Conservation (phyloP, 2,113 vertebrate species). For the Calidris pygmaea region DNA sequence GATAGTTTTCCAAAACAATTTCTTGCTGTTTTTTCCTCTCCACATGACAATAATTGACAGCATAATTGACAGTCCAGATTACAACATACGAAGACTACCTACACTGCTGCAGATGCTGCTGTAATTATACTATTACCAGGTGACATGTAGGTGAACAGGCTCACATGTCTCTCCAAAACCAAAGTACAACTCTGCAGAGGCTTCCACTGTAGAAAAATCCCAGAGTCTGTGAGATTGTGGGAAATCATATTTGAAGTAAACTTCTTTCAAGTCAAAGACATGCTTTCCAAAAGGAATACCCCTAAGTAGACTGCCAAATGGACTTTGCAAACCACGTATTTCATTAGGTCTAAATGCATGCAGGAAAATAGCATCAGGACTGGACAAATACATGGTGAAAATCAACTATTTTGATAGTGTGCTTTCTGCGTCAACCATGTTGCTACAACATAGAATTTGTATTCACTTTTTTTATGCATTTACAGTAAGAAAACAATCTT, state of each 20-base stretch:
- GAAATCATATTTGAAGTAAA: not conserved
- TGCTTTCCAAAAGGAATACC: not conserved
- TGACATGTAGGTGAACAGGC: not conserved
- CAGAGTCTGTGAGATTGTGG: not conserved
- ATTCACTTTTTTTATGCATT: not conserved
- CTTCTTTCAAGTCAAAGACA: not conserved
- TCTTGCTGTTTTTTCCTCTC: not conserved
- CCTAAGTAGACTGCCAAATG: not conserved
- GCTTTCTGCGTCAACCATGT: not conserved
- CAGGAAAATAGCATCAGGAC: not conserved
- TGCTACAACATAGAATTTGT: not conserved
- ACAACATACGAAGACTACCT: not conserved
- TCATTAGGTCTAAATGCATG: not conserved
- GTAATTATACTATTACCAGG: not conserved
- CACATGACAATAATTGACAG: not conserved
- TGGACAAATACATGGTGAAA: not conserved
- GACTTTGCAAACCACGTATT: not conserved
- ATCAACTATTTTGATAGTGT: not conserved
- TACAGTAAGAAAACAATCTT: not conserved
- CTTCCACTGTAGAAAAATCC: not conserved
- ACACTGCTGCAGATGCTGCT: not conserved
- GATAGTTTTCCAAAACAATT: not conserved
- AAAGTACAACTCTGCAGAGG: not conserved
- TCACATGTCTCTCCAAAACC: not conserved
- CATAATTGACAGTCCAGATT: not conserved